Base-by-base conservation (phyloP, 2,113 vertebrate species). In the Taurulus bubalis region DNA sequence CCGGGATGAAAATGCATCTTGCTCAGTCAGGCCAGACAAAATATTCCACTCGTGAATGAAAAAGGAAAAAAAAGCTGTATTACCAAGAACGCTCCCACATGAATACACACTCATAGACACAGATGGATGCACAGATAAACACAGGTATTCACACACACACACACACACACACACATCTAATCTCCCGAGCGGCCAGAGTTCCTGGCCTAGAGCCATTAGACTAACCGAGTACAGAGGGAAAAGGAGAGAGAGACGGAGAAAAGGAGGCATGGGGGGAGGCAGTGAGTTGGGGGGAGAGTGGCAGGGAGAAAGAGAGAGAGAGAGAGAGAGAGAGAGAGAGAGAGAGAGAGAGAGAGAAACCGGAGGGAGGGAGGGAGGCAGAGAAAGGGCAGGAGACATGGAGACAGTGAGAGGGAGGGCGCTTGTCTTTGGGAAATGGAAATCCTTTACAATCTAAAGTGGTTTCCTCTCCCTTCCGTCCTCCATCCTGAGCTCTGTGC, bases 401-500 rank as follows among this genome's bases (percentile, higher is more conserved):
- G 42, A 84, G 86, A 83, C 71, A 89, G 80, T 8, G 59, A 81
- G 51, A 81, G 84, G 81, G 86, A 93, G 94, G 84, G 83, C 38
- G 93, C 94, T 94, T 95, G 96, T 94, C 92, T 90, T 94, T 94
- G 89, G 96, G 96, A 97, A 97, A 96, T 95, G 94, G 94, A 96
- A 95, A 95, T 94, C 95, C 94, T 96, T 96, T 94, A 95, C 96
- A 96, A 92, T 93, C 65, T 72, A 42, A 93, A 97, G 96, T 96
- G 94, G 95, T 96, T 98, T 97, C 96, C 96, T 96, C 90, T 96
- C 88, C 93, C 95, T 95, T 82, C 86, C 86, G 84, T 77, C 85
- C 86, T 89, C 82, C 77, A 72, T 92, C 94, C 91, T 91, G 83
- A 76, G 76, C 82, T 88, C 80, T 77, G 65, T 86, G 83, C 55